Percentiles rank a stretch among this genome's conserved stretches.
Evolutionary conservation across 2,113 vertebrate genomes (phyloP).

Genomic region (Varanus komodoensis): DNA sequence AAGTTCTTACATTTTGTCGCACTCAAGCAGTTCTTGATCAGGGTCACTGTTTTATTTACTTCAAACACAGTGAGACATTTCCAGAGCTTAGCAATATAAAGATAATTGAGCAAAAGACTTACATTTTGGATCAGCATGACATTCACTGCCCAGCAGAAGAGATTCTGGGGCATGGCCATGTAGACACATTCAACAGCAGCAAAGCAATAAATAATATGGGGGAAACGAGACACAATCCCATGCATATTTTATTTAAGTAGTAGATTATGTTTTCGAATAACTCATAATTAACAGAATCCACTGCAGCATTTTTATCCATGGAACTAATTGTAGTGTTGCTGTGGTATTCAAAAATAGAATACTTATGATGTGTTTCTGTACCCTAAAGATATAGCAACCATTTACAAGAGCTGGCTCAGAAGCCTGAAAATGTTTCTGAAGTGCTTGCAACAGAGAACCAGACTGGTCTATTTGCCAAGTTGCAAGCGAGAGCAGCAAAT

Average conservation of each 20-base stretch:
- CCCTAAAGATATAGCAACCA: slow-evolving; percentile 42
- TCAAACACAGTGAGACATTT: background rate
- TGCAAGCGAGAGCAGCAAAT: slow-evolving; percentile 38
- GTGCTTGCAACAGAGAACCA: slow-evolving; percentile 35
- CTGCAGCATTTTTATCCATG: slow-evolving; percentile 22
- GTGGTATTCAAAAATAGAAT: slow-evolving; percentile 56
- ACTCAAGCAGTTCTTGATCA: background rate
- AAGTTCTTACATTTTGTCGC: background rate
- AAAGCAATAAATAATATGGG: background rate
- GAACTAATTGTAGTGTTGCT: slow-evolving; percentile 34
- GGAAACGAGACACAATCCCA: background rate
- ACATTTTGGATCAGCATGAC: background rate
- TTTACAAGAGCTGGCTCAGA: slow-evolving; percentile 33
- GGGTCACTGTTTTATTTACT: background rate
- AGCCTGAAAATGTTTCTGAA: slow-evolving; percentile 35
- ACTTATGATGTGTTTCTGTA: slow-evolving; percentile 30
- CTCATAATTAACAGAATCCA: slow-evolving; percentile 43
- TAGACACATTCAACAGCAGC: background rate
- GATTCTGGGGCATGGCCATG: background rate
- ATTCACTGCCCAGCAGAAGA: background rate
- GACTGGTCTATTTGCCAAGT: slow-evolving; percentile 11
- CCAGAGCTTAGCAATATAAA: background rate
- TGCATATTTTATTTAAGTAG: slow-evolving; percentile 22
- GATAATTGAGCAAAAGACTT: background rate
- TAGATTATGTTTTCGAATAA: slow-evolving; percentile 42